These are phyloP conservation scores for Deroplatys truncata DNA, from an alignment of 2,888 invertebrate species.

Conservation along the genomic window DNA sequence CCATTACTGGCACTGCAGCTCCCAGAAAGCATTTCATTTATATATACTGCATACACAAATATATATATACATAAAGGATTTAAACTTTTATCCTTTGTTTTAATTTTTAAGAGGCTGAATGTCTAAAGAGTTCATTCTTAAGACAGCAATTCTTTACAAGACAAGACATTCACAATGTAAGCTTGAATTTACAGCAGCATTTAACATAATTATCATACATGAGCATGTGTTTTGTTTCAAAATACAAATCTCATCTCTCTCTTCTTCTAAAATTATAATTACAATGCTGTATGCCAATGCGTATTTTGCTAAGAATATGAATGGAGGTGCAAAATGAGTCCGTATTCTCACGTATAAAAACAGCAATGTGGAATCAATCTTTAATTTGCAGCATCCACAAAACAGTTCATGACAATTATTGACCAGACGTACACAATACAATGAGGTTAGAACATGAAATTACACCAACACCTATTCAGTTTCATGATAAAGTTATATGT, in stretches of 20 bases:
- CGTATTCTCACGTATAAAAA: neutral
- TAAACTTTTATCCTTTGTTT: neutral
- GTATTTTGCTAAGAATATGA: neutral
- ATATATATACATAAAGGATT: neutral
- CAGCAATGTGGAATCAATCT: neutral
- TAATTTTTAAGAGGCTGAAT: neutral
- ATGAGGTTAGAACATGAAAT: neutral
- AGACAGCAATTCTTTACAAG: neutral
- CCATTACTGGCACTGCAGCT: neutral
- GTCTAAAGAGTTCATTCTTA: neutral
- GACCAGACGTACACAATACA: neutral
- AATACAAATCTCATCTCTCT: neutral
- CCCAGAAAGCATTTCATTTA: neutral
- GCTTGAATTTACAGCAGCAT: conserved; percentile 9
- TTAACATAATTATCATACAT: conserved; percentile 7
- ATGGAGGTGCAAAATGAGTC: neutral
- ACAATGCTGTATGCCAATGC: neutral
- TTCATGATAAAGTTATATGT: neutral
- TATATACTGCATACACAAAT: conserved; percentile 13
- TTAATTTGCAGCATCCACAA: neutral
- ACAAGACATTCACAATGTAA: conserved; percentile 7
- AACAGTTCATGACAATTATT: neutral
- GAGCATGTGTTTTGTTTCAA: conserved; percentile 6
- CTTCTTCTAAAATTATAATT: neutral
- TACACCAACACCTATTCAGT: neutral